phyloP scores from a whole-genome alignment of 2,888 invertebrate species.

The Isoperla grammatica region DNA sequence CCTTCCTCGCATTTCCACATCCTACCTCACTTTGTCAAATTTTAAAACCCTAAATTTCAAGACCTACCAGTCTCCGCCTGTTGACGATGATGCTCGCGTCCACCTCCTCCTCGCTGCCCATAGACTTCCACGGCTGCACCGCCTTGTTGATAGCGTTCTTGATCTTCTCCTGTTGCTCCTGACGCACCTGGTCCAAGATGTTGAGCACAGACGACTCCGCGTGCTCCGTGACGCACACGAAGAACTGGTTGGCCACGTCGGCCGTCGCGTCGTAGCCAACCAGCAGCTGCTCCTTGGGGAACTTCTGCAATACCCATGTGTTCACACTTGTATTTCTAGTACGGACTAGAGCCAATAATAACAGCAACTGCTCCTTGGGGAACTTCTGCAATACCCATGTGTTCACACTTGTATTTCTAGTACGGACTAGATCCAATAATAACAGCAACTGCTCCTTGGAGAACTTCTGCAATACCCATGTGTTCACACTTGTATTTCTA shows the following conservation, averaged over 20 bases:
- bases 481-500: too few relatives aligned
- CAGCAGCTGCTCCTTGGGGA: conserved; percentile 42
- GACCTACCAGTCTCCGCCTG: conserved; percentile 40
- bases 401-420: too few relatives aligned
- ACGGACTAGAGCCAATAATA: too few relatives aligned
- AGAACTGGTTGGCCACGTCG: conserved; percentile 60
- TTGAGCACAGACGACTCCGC: conserved; percentile 49
- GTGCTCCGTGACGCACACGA: conserved; percentile 56
- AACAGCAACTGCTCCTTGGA: conserved; percentile 43
- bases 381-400: background rate
- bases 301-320: background rate
- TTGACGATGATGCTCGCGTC: conserved; percentile 49
- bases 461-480: background rate
- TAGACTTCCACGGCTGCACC: conserved; percentile 51
- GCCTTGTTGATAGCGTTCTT: conserved; percentile 36
- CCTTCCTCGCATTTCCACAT: too few relatives aligned
- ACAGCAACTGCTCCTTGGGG: conserved; percentile 42
- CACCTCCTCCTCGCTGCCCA: conserved; percentile 63
- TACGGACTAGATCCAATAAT: too few relatives aligned
- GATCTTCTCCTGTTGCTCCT: conserved; percentile 44
- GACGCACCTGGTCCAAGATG: conserved; percentile 53
- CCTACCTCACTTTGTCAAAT: too few relatives aligned
- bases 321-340: too few relatives aligned
- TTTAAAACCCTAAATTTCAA: too few relatives aligned
- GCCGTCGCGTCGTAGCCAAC: conserved; percentile 62